Evolutionary conservation across 2,888 invertebrate species (phyloP), one percentile per base, ranked within the genome.

Genomic region (Temnothorax rugatulus): DNA sequence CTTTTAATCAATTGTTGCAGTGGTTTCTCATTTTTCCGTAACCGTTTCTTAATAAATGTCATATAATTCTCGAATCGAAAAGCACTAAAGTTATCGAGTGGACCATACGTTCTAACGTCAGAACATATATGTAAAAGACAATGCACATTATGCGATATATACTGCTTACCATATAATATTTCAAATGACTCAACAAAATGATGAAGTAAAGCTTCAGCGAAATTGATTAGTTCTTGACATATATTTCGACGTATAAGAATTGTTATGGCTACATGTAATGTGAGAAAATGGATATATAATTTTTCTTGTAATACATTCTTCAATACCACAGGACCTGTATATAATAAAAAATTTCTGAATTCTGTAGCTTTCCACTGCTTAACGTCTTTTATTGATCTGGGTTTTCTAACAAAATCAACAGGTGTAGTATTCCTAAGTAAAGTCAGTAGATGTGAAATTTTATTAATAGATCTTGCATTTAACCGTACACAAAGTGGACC

Each of bases 211-310:
- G n/a, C 34, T 38, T 61, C 34, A 34, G 34, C 34, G n/a, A 18
- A 61, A 61, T 61, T 38, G 7, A 61, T 61, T 25, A 61, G 38
- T 61, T 61, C 34, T 38, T 61, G 4, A 4, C 15, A 59, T 18
- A 15, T 7, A 29, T 18, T 59, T 15, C 2, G 18, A 61, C 18
- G 34, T 61, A 1, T 38, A 34, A 61, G 9, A 34, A 61, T 61
- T 61, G 34, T 38, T 15, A 59, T n/a, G 38, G 63, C 63, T 63
- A 63, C n/a, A 63, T 63, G n/a, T 63, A 63, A 4, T 9, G 38
- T 63, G 0, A 63, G 1, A 4, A 63, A 63, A 63, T 38, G n/a
- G 2, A 38, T 38, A 38, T 63, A 63, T n/a, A 38, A 7, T 2
- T 34, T 9, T 2, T 9, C 1, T 38, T 18, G 0, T 11, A 63